phyloP scores from a whole-genome alignment of 2,888 invertebrate species.

The Steinernema carpocapsae region DNA sequence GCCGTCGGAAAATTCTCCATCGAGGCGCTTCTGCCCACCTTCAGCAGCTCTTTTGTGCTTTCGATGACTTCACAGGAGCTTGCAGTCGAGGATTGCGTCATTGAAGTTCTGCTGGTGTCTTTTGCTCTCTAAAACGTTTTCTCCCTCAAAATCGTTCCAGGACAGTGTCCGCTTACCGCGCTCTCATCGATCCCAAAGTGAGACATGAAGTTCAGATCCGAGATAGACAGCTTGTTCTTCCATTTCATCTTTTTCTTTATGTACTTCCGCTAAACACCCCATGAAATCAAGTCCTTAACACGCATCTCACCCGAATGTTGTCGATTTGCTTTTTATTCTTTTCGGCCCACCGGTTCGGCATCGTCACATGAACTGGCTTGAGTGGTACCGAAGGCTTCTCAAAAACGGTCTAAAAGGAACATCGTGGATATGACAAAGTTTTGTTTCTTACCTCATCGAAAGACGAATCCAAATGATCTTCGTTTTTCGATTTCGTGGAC shows the following conservation, averaged over 20 bases:
- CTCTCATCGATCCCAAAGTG: conserved; percentile 13
- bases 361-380: background rate
- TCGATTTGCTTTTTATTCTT: conserved; percentile 27
- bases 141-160: background rate
- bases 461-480: no score
- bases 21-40: background rate
- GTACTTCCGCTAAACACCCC: conserved; percentile 19
- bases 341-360: background rate
- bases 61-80: background rate
- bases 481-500: no score
- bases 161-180: no score
- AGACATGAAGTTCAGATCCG: conserved; percentile 9
- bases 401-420: conserved; percentile 1
- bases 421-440: background rate
- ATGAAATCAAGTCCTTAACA: background rate
- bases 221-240: background rate
- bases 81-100: background rate
- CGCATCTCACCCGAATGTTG: background rate
- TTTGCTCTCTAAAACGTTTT: background rate
- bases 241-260: conserved; percentile 1
- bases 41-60: background rate
- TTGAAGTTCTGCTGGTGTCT: background rate
- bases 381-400: background rate
- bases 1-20: background rate
- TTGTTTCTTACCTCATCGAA: background rate